Evolutionary conservation across 2,888 invertebrate genomes (phyloP).

Genomic region (Caenorhabditis parvicauda): DNA sequence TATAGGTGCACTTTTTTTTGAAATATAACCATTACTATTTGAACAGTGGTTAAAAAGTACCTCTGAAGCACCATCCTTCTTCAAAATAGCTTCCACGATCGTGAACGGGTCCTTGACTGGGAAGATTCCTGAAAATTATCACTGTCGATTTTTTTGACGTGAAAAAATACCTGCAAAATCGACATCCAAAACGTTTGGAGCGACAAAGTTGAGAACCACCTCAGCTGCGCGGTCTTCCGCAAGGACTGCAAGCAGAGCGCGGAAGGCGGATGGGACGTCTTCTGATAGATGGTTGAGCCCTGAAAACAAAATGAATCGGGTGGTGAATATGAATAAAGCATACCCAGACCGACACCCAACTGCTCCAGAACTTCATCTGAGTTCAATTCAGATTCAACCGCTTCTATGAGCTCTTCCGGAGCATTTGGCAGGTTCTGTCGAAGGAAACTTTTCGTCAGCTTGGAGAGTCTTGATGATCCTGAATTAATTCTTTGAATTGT

Average conservation of each 20-base stretch:
- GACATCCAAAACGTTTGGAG: conserved; percentile 78
- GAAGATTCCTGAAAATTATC: conserved; percentile 74
- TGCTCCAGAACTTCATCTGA: conserved; percentile 23
- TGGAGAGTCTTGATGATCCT: conserved; percentile 67
- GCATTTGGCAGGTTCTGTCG: conserved; percentile 73
- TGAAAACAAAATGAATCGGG: conserved; percentile 9
- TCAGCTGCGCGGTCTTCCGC: conserved; percentile 69
- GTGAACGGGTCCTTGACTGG: conserved; percentile 72
- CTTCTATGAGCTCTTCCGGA: conserved; percentile 75
- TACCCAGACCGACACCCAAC: conserved; percentile 21
- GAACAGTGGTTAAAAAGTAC: too few species aligned
- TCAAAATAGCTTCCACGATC: conserved; percentile 72
- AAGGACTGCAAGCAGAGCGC: conserved; percentile 80
- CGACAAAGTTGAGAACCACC: conserved; percentile 82
- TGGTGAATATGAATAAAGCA: not conserved
- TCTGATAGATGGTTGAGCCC: conserved; percentile 53
- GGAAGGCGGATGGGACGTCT: conserved; percentile 69
- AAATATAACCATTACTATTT: too few species aligned
- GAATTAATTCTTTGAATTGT: conserved; percentile 1
- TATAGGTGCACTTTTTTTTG: too few species aligned
- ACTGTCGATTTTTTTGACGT: not conserved
- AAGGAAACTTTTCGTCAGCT: conserved; percentile 71
- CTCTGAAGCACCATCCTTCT: conserved; percentile 68
- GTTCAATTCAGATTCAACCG: conserved; percentile 50
- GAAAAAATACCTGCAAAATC: conserved; percentile 70